phyloP scores from a whole-genome alignment of 2,113 vertebrate species.

The Campylomormyrus numenius region DNA sequence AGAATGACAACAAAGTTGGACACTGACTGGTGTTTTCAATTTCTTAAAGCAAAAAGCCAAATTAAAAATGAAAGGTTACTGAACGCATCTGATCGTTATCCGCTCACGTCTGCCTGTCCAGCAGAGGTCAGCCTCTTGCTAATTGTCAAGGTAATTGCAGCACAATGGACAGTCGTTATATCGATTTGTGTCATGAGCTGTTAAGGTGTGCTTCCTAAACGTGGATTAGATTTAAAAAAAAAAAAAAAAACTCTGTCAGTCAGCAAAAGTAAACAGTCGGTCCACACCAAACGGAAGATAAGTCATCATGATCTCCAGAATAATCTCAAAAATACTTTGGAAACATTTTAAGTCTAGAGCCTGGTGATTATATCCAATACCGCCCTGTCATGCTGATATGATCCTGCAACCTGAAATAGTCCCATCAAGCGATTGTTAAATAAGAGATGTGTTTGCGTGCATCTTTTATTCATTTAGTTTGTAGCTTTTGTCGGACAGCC shows the following conservation, averaged over 20 bases:
- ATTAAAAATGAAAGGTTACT: background rate
- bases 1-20: background rate
- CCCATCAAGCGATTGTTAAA: background rate
- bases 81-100: background rate
- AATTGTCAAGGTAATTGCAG: constrained; percentile 20
- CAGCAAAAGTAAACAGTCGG: background rate
- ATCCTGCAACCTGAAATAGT: background rate
- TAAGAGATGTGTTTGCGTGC: background rate
- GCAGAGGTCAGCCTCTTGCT: constrained; percentile 3
- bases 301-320: background rate
- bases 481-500: background rate
- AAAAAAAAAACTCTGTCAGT: background rate
- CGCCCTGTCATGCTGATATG: background rate
- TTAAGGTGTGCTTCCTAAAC: background rate
- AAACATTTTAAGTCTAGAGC: background rate
- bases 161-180: constrained; percentile 3
- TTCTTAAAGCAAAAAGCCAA: background rate
- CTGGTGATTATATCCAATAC: background rate
- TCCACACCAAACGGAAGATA: background rate
- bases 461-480: background rate
- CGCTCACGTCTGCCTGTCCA: background rate
- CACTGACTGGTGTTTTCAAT: background rate
- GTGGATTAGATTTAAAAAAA: background rate
- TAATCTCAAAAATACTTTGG: background rate
- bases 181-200: background rate